Conservation (phyloP, 2,888 invertebrate genomes). For the Luffia ferchaultella region DNA sequence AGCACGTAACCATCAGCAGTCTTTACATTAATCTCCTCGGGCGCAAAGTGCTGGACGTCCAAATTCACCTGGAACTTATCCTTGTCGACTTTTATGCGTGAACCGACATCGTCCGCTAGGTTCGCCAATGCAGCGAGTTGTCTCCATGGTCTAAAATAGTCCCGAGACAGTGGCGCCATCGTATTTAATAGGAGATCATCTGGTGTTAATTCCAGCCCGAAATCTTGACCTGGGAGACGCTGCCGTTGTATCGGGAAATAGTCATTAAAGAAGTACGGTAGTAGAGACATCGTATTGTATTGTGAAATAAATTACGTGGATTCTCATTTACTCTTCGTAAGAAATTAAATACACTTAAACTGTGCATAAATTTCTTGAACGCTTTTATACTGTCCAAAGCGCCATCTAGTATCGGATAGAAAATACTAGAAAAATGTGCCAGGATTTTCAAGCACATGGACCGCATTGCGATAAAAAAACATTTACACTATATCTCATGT, state of each 20-base stretch:
- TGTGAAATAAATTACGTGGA: not conserved
- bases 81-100: constrained; percentile 56
- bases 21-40: constrained; percentile 80
- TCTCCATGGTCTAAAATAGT: constrained; percentile 40
- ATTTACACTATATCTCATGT: no score
- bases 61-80: constrained; percentile 72
- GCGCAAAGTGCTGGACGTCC: constrained; percentile 78
- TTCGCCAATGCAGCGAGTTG: constrained; percentile 26
- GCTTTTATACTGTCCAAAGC: not conserved
- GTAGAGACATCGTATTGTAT: not conserved
- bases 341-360: not conserved
- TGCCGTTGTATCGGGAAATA: constrained; percentile 18
- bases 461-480: no score
- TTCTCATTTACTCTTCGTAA: not conserved
- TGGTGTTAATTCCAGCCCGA: constrained; percentile 43
- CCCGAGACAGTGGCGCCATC: constrained; percentile 27
- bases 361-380: not conserved
- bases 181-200: constrained; percentile 39
- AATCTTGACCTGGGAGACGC: constrained; percentile 45
- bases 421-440: not conserved
- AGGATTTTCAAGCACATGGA: not conserved
- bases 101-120: constrained; percentile 36
- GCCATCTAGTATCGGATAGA: not conserved
- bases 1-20: constrained; percentile 74
- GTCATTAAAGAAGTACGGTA: not conserved